Evolutionary conservation across 1,140 invertebrate species (phyloP).

Genomic region (Melitaea cinxia): DNA sequence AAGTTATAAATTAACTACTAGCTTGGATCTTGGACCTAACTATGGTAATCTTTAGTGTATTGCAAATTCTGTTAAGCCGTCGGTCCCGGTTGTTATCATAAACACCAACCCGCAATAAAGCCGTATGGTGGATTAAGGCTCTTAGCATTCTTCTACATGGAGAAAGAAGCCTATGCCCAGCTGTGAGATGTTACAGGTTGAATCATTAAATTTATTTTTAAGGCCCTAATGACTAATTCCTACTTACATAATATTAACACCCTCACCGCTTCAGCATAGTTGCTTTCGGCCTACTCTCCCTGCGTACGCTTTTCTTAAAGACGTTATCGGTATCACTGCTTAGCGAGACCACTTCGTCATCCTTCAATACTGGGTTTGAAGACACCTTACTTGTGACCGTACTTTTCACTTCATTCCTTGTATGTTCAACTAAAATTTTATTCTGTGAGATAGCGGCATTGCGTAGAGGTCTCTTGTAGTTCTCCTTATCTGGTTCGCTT

Average conservation of each 20-base stretch:
- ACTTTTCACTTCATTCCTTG: not conserved
- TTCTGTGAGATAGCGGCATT: not conserved
- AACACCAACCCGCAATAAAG: too few relatives aligned
- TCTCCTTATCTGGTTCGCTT: conserved; percentile 20
- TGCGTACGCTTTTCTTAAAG: not conserved
- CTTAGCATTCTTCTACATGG: too few relatives aligned
- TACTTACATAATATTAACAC: not conserved
- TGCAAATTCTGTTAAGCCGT: too few relatives aligned
- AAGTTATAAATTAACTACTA: too few relatives aligned
- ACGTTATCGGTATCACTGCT: not conserved
- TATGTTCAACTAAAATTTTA: not conserved
- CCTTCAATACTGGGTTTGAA: not conserved
- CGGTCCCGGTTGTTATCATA: too few relatives aligned
- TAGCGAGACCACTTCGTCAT: not conserved
- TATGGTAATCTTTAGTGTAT: too few relatives aligned
- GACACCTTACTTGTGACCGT: not conserved
- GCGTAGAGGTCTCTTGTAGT: not conserved
- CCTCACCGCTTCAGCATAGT: not conserved
- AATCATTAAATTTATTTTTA: too few relatives aligned
- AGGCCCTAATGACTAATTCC: not conserved
- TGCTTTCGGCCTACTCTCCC: not conserved
- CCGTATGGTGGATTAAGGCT: too few relatives aligned
- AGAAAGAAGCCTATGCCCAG: too few relatives aligned
- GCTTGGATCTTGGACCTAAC: too few relatives aligned
- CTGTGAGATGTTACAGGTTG: too few relatives aligned